phyloP scores from a whole-genome alignment of 2,888 invertebrate species.

The Alsophila aescularia region DNA sequence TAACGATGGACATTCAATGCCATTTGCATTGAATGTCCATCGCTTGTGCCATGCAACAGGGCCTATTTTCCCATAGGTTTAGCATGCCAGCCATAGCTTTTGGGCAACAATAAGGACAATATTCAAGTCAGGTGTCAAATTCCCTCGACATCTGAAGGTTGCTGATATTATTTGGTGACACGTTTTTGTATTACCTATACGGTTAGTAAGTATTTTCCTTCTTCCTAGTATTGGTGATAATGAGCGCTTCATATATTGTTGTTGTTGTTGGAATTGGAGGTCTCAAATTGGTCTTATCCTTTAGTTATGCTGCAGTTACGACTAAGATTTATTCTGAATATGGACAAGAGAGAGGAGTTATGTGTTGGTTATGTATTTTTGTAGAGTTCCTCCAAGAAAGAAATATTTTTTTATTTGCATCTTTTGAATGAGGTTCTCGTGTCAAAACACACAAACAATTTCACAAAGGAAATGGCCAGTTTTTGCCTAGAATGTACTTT shows the following conservation, averaged over 20 bases:
- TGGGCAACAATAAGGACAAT: slow-evolving; percentile 27
- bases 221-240: not conserved
- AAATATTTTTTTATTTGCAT: too few species aligned
- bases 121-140: slow-evolving; percentile 28
- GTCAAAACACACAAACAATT: too few species aligned
- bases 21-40: slow-evolving; percentile 38
- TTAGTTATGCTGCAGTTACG: not conserved
- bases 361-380: too few species aligned
- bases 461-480: too few species aligned
- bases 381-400: too few species aligned
- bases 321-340: too few species aligned
- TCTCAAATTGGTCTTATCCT: too few species aligned
- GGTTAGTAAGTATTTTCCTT: slow-evolving; percentile 14
- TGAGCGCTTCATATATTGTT: not conserved
- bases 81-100: slow-evolving; percentile 20
- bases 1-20: slow-evolving; percentile 31
- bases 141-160: slow-evolving; percentile 29
- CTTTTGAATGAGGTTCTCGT: too few species aligned
- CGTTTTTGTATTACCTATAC: not conserved
- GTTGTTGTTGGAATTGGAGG: not conserved
- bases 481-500: too few species aligned
- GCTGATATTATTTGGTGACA: slow-evolving; percentile 13
- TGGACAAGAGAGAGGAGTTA: too few species aligned
- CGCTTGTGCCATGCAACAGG: slow-evolving; percentile 14
- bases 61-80: slow-evolving; percentile 31